A percentile compares a stretch with the other conserved stretches of the same genome.
Conservation (phyloP, 1,140 invertebrate species). For the Caenorhabditis briggsae region DNA sequence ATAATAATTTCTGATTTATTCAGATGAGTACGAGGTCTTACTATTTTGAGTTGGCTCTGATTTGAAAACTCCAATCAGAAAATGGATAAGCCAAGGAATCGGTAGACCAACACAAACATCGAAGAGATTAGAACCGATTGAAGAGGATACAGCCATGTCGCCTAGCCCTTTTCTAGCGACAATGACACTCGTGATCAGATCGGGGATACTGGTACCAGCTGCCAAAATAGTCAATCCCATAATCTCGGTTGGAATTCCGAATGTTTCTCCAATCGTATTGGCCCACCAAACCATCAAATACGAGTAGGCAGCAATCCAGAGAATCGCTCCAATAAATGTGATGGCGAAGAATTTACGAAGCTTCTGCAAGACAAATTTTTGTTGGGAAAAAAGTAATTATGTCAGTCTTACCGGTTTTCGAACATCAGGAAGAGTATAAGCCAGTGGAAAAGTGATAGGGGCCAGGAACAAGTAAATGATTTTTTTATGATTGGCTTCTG, state of each 20-base stretch:
- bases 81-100: slow-evolving; percentile 93
- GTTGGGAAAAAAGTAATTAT: neutral
- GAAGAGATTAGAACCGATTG: slow-evolving; percentile 98
- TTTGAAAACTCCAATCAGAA: slow-evolving; percentile 79
- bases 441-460: slow-evolving; percentile 93
- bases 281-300: slow-evolving; percentile 80
- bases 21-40: neutral
- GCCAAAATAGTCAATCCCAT: slow-evolving; percentile 80
- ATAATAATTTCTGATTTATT: neutral
- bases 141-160: slow-evolving; percentile 98
- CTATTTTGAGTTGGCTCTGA: slow-evolving; percentile 32
- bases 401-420: slow-evolving; percentile 51
- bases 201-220: slow-evolving; percentile 80
- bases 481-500: slow-evolving; percentile 85
- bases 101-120: slow-evolving; percentile 95
- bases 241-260: slow-evolving; percentile 78
- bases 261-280: slow-evolving; percentile 78
- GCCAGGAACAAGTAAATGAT: slow-evolving; percentile 91
- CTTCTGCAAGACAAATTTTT: neutral
- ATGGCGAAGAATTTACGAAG: slow-evolving; percentile 87
- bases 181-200: slow-evolving; percentile 79
- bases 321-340: slow-evolving; percentile 89
- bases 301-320: slow-evolving; percentile 82
- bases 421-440: slow-evolving; percentile 92
- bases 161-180: slow-evolving; percentile 81